Percentiles rank a stretch among this genome's conserved stretches.
Evolutionary conservation across 2,797 vertebrate species (phyloP).

Genomic region (Chaenodraco wilsoni): DNA sequence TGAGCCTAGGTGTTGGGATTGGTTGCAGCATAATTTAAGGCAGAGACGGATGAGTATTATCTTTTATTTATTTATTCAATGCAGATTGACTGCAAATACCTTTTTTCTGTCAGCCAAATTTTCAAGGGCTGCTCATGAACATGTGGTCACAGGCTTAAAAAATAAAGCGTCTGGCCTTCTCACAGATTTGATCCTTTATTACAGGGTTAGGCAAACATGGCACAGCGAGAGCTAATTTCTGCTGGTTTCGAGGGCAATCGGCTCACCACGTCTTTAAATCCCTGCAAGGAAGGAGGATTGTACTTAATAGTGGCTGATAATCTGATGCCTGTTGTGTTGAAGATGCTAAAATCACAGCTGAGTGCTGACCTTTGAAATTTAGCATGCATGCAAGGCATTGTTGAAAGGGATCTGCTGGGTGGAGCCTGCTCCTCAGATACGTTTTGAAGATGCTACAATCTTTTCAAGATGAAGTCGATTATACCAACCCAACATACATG

Average conservation of each 20-base stretch:
- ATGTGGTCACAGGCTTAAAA: constrained; percentile 55
- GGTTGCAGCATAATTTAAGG: constrained; percentile 55
- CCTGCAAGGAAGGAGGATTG: constrained; percentile 47
- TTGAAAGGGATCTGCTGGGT: neutral
- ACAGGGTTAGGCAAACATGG: constrained; percentile 53
- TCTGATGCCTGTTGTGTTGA: constrained; percentile 29
- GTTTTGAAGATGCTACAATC: neutral
- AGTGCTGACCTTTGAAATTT: constrained; percentile 34
- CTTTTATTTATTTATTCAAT: constrained; percentile 57
- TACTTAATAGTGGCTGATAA: constrained; percentile 47
- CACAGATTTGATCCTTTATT: constrained; percentile 57
- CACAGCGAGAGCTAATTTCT: constrained; percentile 68
- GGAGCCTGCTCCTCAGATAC: neutral
- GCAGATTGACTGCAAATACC: constrained; percentile 57
- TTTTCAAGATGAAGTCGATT: neutral
- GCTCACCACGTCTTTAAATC: constrained; percentile 68
- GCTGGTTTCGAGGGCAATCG: constrained; percentile 55
- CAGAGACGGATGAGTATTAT: constrained; percentile 60
- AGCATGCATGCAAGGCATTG: neutral
- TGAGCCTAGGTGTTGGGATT: constrained; percentile 43
- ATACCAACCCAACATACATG: neutral
- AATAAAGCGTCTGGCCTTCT: constrained; percentile 27
- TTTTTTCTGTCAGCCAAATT: constrained; percentile 40
- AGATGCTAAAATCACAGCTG: constrained; percentile 29
- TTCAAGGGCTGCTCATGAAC: constrained; percentile 41